Conservation (phyloP, 2,113 vertebrate genomes). For the Anolis sagrei region DNA sequence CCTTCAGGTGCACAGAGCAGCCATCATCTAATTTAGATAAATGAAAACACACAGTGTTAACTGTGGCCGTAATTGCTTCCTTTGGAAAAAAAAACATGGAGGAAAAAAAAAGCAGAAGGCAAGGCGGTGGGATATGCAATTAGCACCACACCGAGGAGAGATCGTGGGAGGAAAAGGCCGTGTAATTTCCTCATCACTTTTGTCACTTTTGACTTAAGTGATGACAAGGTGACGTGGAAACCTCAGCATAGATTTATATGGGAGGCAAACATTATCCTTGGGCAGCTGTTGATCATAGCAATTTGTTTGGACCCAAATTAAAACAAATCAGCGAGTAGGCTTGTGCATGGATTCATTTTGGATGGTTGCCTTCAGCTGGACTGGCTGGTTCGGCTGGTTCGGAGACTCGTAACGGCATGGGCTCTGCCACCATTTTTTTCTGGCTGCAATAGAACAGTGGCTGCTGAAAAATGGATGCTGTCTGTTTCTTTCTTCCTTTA, state of each 20-base stretch:
- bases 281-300: constrained; percentile 37
- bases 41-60: constrained; percentile 38
- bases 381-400: no score
- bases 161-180: constrained; percentile 35
- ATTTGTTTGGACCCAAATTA: constrained; percentile 21
- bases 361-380: no score
- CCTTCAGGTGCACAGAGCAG: constrained; percentile 21
- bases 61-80: constrained; percentile 29
- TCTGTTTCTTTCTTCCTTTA: no score
- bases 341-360: no score
- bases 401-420: no score
- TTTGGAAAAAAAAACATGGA: constrained; percentile 14
- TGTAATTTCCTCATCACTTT: neutral
- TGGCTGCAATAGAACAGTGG: no score
- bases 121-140: neutral
- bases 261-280: constrained; percentile 20
- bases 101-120: neutral
- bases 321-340: constrained; percentile 7
- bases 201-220: constrained; percentile 33
- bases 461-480: no score
- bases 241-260: constrained; percentile 15
- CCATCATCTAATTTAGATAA: constrained; percentile 61
- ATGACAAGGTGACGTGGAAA: constrained; percentile 40
- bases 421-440: no score
- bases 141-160: constrained; percentile 29